Base-by-base conservation (phyloP, 2,797 vertebrate genomes). In the Tauraco hartlaubi region DNA sequence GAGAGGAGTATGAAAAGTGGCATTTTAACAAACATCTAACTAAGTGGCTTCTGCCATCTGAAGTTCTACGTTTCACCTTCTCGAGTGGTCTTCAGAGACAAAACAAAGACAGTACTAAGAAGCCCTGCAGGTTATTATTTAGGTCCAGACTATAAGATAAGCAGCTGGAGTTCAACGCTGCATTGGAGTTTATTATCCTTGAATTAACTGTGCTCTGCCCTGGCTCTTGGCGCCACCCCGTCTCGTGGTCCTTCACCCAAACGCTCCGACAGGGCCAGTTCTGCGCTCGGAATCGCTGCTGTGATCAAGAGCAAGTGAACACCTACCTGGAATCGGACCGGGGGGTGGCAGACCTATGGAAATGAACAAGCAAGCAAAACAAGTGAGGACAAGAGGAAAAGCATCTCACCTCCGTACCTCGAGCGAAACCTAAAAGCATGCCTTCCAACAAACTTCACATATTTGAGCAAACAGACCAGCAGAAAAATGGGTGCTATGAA, bases 251-350 rank as follows among this genome's bases (percentile, higher is more conserved):
- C 28, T 81, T 14, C 35, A 44, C 12, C 44, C 52, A 43, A 51
- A 35, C 3, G 23, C 72, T 88, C 71, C 41, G 74, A 39, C 0
- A 9, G 31, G 61, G 62, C 48, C 49, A 55, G 3, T 44, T 29
- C 15, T 2, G 52, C 9, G 31, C 13, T 76, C 48, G 55, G 12
- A 69, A 75, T 9, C 74, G 26, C 31, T 18, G 59, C 29, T 69
- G 46, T 41, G 51, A 33, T 0, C 17, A 25, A 52, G 11, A 83
- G 26, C 25, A 84, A 88, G 46, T 5, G 3, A 49, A 84, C 35
- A 86, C 95, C 62, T 96, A 98, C 97, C 96, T 98, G 97, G 97
- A 95, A 98, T 96, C 18, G 94, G 94, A 29, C 96, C 95, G 6
- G 97, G 97, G 29, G 97, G 96, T 28, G 97, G 97, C 67, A 98